Percentiles rank a stretch among this genome's conserved stretches.
Conservation (phyloP, 2,888 invertebrate genomes). For the Drosophila acutilabella region DNA sequence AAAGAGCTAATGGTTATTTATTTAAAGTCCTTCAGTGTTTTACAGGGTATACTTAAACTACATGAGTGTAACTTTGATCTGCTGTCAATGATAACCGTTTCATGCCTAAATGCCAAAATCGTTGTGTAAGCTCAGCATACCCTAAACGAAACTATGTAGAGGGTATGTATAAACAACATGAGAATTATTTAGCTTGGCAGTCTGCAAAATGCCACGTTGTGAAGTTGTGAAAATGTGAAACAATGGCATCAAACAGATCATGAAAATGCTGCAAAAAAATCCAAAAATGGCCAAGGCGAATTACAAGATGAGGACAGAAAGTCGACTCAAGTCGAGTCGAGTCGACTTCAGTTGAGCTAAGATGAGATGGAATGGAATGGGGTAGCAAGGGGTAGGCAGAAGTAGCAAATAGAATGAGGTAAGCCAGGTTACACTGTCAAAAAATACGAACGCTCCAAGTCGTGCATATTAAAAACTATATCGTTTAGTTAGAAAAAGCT, state of each 20-base stretch:
- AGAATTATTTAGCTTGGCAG: slow-evolving; percentile 51
- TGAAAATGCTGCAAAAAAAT: slow-evolving; percentile 58
- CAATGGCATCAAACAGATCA: slow-evolving; percentile 67
- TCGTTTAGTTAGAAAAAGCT: too few relatives aligned
- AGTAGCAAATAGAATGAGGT: slow-evolving; percentile 2
- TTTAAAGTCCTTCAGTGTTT: too few relatives aligned
- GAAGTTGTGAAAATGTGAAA: slow-evolving; percentile 73
- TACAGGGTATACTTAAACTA: not conserved
- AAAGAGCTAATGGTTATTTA: too few relatives aligned
- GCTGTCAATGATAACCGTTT: not conserved
- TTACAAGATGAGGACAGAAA: slow-evolving; percentile 46
- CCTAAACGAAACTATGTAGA: not conserved
- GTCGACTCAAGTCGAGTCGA: not conserved
- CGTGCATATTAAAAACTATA: too few relatives aligned
- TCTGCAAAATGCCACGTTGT: slow-evolving; percentile 49
- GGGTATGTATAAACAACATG: slow-evolving; percentile 30
- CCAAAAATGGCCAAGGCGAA: slow-evolving; percentile 71
- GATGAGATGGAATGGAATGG: slow-evolving; percentile 4
- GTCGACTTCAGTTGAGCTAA: not conserved
- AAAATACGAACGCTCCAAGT: too few relatives aligned
- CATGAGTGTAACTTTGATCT: too few relatives aligned
- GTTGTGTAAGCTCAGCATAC: not conserved
- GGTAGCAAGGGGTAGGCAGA: slow-evolving; percentile 1
- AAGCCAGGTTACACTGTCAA: not conserved
- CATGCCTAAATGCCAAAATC: too few relatives aligned